Conservation (phyloP, 2,113 vertebrate genomes). For the Trochalopteron elliotii region DNA sequence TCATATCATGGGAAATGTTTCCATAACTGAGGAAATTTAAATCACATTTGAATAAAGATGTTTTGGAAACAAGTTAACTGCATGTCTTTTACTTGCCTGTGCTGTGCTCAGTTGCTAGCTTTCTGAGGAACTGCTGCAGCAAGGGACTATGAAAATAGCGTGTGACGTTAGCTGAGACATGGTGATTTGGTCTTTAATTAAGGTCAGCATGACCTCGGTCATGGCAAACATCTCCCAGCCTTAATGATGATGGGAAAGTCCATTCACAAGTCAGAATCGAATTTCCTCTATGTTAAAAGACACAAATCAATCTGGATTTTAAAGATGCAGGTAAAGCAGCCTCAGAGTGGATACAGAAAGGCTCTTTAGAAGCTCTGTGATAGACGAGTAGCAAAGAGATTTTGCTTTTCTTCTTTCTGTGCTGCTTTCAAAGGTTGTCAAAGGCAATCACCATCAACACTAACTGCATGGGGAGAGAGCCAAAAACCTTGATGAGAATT, state of each 20-base stretch:
- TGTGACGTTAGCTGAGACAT: neutral
- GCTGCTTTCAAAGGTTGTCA: neutral
- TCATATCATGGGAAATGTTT: neutral
- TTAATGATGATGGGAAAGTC: neutral
- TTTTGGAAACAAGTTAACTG: slow-evolving; percentile 49
- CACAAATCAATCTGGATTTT: neutral
- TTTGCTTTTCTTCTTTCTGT: neutral
- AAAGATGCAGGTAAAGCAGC: neutral
- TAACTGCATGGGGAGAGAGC: neutral
- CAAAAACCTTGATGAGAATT: neutral
- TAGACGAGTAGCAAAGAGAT: neutral
- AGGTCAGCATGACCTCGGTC: slow-evolving; percentile 18
- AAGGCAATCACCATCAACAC: neutral
- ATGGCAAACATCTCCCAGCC: neutral
- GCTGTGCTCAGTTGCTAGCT: neutral
- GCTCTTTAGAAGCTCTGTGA: neutral
- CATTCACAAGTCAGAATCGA: neutral
- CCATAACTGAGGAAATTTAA: slow-evolving; percentile 18
- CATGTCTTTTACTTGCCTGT: neutral
- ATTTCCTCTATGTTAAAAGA: neutral
- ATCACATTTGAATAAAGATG: slow-evolving; percentile 31
- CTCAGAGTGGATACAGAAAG: neutral
- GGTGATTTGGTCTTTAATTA: neutral
- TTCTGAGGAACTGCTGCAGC: neutral
- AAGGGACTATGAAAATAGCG: neutral